Evolutionary conservation across 2,113 vertebrate species (phyloP).

Genomic region (Neotoma lepida): DNA sequence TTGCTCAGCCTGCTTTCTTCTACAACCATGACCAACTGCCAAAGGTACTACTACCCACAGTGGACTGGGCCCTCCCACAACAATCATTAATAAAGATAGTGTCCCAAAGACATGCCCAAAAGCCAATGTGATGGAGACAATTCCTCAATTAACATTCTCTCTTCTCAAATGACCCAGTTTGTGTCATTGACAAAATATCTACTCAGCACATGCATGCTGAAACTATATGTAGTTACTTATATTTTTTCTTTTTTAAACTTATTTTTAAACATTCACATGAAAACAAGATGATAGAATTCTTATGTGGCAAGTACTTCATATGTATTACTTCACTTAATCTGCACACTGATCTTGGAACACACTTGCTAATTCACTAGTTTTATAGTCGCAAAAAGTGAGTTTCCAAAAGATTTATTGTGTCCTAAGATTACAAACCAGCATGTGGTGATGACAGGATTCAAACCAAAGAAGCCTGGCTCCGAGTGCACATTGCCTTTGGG

Average conservation of each 20-base stretch:
- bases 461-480: slow-evolving; percentile 15
- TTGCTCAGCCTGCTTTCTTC: not conserved
- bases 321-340: slow-evolving; percentile 9
- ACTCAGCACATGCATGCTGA: not conserved
- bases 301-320: not conserved
- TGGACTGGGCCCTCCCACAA: not conserved
- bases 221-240: not conserved
- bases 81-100: not conserved
- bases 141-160: not conserved
- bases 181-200: not conserved
- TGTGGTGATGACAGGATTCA: not conserved
- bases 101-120: not conserved
- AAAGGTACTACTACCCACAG: not conserved
- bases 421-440: slow-evolving; percentile 42
- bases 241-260: not conserved
- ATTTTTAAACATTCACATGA: not conserved
- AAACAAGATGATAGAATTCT: not conserved
- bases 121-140: not conserved
- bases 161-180: not conserved
- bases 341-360: not conserved
- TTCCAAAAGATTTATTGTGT: slow-evolving; percentile 15
- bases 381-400: not conserved
- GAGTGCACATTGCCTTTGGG: not conserved
- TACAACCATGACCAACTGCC: not conserved
- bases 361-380: slow-evolving; percentile 6